Evolutionary conservation across 2,113 vertebrate species (phyloP), one percentile per base, ranked within the genome.

Genomic region (Corythaixoides concolor): DNA sequence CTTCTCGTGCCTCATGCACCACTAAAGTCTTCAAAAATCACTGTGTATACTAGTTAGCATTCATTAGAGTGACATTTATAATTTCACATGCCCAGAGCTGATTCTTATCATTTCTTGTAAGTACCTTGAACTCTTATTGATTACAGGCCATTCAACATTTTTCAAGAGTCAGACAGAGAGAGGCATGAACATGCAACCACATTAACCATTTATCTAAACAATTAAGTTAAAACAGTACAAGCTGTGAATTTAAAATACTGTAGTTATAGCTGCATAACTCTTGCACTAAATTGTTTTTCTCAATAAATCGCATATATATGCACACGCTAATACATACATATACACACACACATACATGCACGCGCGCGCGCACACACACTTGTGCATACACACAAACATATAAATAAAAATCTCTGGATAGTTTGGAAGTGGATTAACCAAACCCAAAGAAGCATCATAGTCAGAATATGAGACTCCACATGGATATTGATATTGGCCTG

Each of bases 91-190:
- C 19, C 12, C 39, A 43, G 30, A 18, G 33, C 24, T 74, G 56
- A 78, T 74, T 63, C 50, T 58, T 83, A 60, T 50, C 1, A 52
- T 67, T 94, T 84, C 35, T 11, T 81, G 37, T 41, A 84, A 78
- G 73, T 87, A 86, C 60, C 83, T 93, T 80, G 64, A 93, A 92
- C 49, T 84, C 35, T 63, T 82, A 77, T 60, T 84, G 93, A 86
- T 90, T 89, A 72, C 15, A 58, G 28, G 30, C 12, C 45, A 82
- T 90, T 89, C 73, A 69, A 8, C 11, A 81, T 70, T 88, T 92
- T 90, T 92, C 59, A 86, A 39, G 76, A 90, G 12, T 68, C 60
- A 64, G 23, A 70, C 11, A 72, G 15, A 85, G 8, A 78, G 19
- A 77, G 28, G 89, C 52, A 92, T n/a, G 41, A 90, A 80, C 19